Percentiles rank a stretch among this genome's conserved stretches.
phyloP scores from a whole-genome alignment of 2,113 vertebrate genomes.

The Solea solea region DNA sequence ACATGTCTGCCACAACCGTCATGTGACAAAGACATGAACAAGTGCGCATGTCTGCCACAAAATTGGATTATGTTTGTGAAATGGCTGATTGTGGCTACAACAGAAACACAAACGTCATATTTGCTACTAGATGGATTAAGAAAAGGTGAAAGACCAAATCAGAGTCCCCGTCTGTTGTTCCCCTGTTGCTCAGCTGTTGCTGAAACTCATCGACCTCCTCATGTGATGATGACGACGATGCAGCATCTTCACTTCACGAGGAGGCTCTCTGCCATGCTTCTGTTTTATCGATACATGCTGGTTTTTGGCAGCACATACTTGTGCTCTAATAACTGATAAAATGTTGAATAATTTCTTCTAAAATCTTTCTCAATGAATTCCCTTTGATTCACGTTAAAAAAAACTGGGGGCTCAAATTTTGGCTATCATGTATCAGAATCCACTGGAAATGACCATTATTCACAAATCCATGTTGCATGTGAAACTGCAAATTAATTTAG shows the following conservation, averaged over 20 bases:
- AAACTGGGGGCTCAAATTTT: not conserved
- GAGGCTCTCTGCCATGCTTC: conserved; percentile 41
- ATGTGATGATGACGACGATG: conserved; percentile 48
- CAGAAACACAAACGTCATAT: too few relatives aligned
- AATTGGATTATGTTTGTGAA: too few relatives aligned
- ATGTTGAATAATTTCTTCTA: conserved; percentile 54
- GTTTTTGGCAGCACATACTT: conserved; percentile 34
- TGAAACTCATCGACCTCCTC: not conserved
- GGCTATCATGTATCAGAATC: too few relatives aligned
- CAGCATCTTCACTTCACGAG: conserved; percentile 53
- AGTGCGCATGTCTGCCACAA: too few relatives aligned
- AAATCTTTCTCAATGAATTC: conserved; percentile 37
- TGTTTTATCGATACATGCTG: conserved; percentile 45
- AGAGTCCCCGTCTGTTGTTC: not conserved
- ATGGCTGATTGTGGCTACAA: too few relatives aligned
- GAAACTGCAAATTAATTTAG: not conserved
- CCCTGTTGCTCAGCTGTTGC: not conserved
- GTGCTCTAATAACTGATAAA: conserved; percentile 24
- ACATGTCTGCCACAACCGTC: too few relatives aligned
- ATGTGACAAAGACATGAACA: too few relatives aligned
- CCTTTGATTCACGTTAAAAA: conserved; percentile 41
- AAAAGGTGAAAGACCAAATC: too few relatives aligned
- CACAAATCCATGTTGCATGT: too few relatives aligned
- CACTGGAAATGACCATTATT: too few relatives aligned
- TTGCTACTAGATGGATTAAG: too few relatives aligned